Percentiles rank a stretch among this genome's conserved stretches.
Conservation (phyloP, 1,140 invertebrate species). For the Orius insidiosus region DNA sequence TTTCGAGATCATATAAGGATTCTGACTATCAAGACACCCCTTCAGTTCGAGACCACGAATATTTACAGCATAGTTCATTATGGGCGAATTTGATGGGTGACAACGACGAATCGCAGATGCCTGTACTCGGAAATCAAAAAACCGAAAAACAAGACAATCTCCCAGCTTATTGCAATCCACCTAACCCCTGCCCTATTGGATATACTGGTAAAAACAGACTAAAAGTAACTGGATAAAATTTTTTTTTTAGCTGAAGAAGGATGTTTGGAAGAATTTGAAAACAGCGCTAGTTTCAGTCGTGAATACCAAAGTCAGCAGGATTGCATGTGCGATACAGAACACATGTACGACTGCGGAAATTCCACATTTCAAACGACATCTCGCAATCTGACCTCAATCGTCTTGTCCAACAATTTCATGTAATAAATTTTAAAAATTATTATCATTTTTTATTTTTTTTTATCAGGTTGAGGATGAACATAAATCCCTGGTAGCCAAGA, state of each 20-base stretch:
- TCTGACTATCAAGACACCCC: slow-evolving; percentile 37
- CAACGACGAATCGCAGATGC: slow-evolving; percentile 46
- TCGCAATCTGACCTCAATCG: slow-evolving; percentile 27
- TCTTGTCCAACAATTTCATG: slow-evolving; percentile 36
- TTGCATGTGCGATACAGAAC: slow-evolving; percentile 95
- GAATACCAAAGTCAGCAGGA: slow-evolving; percentile 85
- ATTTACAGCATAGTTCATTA: slow-evolving; percentile 69
- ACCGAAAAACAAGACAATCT: slow-evolving; percentile 45
- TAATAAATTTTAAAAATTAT: slow-evolving; percentile 23
- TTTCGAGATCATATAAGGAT: slow-evolving; percentile 32
- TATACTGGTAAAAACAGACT: slow-evolving; percentile 44
- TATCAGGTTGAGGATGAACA: slow-evolving; percentile 28
- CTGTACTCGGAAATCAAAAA: neutral
- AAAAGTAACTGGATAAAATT: slow-evolving; percentile 6
- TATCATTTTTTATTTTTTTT: slow-evolving; percentile 5
- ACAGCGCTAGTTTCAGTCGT: slow-evolving; percentile 87
- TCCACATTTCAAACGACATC: slow-evolving; percentile 10
- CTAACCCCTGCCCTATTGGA: slow-evolving; percentile 90
- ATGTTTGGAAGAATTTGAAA: slow-evolving; percentile 84
- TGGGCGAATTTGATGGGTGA: slow-evolving; percentile 65
- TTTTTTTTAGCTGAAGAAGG: slow-evolving; percentile 57
- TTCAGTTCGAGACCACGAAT: slow-evolving; percentile 74
- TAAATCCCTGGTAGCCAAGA: slow-evolving; percentile 63
- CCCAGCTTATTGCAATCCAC: slow-evolving; percentile 96
- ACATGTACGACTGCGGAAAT: slow-evolving; percentile 85